phyloP scores from a whole-genome alignment of 1,140 invertebrate species.

The Drosophila virilis region DNA sequence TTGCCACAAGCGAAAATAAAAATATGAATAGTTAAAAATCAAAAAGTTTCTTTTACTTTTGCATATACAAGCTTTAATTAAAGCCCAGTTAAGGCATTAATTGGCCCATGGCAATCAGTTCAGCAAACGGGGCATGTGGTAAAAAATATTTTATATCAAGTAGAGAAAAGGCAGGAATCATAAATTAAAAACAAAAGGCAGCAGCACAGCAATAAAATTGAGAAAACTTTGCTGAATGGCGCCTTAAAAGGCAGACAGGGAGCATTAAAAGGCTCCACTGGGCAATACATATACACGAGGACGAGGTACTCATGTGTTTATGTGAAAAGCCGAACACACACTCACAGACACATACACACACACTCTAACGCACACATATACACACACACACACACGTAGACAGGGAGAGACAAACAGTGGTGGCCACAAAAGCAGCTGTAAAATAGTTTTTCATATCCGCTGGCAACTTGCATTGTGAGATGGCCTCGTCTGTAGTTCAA shows the following conservation, averaged over 20 bases:
- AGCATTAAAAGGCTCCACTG: constrained; percentile 11
- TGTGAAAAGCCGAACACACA: constrained; percentile 15
- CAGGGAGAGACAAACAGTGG: constrained; percentile 8
- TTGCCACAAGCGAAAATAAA: no score
- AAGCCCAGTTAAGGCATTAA: background rate
- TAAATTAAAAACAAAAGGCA: constrained; percentile 65
- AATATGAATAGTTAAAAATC: background rate
- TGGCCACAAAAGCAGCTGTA: constrained; percentile 65
- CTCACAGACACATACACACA: background rate
- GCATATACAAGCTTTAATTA: background rate
- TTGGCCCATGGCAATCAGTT: constrained; percentile 28
- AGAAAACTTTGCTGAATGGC: constrained; percentile 19
- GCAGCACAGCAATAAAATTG: constrained; percentile 38
- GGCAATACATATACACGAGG: constrained; percentile 2
- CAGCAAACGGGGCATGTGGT: constrained; percentile 40
- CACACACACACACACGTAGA: background rate
- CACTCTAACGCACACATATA: background rate
- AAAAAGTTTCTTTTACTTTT: background rate
- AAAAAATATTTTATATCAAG: constrained; percentile 24
- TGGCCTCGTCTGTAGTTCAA: background rate
- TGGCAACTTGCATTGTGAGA: constrained; percentile 66
- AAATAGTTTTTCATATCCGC: constrained; percentile 81
- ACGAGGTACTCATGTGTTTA: background rate
- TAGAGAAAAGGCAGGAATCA: constrained; percentile 50
- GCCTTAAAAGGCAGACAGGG: constrained; percentile 6